These are phyloP conservation scores for Leucophora obtusa DNA, from an alignment of 2,888 invertebrate species.

Conservation along the genomic window DNA sequence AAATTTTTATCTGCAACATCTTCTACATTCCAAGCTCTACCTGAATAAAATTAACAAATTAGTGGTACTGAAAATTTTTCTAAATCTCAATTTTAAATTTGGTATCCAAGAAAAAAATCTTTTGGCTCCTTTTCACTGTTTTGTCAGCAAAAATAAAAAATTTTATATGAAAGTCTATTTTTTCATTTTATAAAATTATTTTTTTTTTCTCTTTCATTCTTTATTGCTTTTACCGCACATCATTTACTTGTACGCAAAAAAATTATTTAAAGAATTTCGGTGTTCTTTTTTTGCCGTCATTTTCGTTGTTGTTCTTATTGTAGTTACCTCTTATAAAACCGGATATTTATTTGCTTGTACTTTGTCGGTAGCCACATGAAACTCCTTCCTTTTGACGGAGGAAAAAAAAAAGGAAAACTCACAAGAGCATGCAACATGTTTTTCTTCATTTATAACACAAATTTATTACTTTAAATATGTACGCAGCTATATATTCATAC, in stretches of 20 bases:
- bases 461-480: conserved; percentile 17
- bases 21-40: too few relatives aligned
- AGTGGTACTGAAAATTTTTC: too few relatives aligned
- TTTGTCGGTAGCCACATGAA: conserved; percentile 29
- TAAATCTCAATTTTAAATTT: too few relatives aligned
- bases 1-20: too few relatives aligned
- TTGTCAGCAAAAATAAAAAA: background rate
- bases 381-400: conserved; percentile 2
- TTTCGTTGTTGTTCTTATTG: background rate
- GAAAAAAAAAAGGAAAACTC: background rate
- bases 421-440: conserved; percentile 45
- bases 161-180: background rate
- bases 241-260: conserved; percentile 4
- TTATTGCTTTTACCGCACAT: conserved; percentile 30
- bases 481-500: background rate
- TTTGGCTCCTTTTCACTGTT: background rate
- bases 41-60: too few relatives aligned
- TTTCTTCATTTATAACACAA: conserved; percentile 5
- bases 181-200: background rate
- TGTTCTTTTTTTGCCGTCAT: background rate
- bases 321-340: conserved; percentile 22
- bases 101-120: background rate
- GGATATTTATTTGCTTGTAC: conserved; percentile 46
- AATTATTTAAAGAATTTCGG: background rate
- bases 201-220: background rate